A percentile compares a stretch with the other conserved stretches of the same genome.
phyloP scores from a whole-genome alignment of 1,140 invertebrate species.

The Listronotus bonariensis region DNA sequence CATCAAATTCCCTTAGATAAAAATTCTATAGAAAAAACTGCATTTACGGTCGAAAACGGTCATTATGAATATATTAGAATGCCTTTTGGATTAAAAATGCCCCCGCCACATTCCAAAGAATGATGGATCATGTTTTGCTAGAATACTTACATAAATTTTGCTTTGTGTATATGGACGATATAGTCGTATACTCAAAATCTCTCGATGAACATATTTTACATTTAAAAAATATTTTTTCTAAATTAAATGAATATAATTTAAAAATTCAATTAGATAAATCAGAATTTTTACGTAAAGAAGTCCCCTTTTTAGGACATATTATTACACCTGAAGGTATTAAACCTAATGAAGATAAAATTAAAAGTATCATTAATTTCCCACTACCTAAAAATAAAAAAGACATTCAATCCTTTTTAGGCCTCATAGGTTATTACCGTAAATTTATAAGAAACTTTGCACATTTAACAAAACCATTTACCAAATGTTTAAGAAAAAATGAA shows the following conservation, averaged over 20 bases:
- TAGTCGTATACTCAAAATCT: conserved; percentile 30
- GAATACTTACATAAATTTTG: conserved; percentile 34
- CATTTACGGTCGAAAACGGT: conserved; percentile 27
- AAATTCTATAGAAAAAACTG: conserved; percentile 25
- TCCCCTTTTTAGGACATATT: conserved; percentile 39
- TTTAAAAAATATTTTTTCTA: not conserved
- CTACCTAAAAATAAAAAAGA: conserved; percentile 8
- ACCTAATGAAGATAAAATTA: conserved; percentile 38
- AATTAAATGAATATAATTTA: conserved; percentile 4
- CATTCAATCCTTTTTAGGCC: not conserved
- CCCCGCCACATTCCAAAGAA: conserved; percentile 34
- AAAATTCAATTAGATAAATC: conserved; percentile 14
- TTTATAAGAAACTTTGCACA: not conserved
- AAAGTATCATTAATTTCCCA: conserved; percentile 12
- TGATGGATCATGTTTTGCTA: conserved; percentile 7
- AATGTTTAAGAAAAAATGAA: conserved; percentile 16
- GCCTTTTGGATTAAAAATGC: conserved; percentile 37
- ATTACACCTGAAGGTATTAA: conserved; percentile 39
- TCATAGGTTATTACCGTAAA: conserved; percentile 3
- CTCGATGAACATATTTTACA: conserved; percentile 8
- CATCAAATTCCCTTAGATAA: conserved; percentile 30
- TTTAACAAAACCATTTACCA: conserved; percentile 11
- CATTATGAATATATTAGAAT: conserved; percentile 38
- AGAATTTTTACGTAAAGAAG: conserved; percentile 25
- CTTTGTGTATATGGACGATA: conserved; percentile 53